Percentiles rank a stretch among this genome's conserved stretches.
phyloP scores from a whole-genome alignment of 2,113 vertebrate species.

The Chitala chitala region DNA sequence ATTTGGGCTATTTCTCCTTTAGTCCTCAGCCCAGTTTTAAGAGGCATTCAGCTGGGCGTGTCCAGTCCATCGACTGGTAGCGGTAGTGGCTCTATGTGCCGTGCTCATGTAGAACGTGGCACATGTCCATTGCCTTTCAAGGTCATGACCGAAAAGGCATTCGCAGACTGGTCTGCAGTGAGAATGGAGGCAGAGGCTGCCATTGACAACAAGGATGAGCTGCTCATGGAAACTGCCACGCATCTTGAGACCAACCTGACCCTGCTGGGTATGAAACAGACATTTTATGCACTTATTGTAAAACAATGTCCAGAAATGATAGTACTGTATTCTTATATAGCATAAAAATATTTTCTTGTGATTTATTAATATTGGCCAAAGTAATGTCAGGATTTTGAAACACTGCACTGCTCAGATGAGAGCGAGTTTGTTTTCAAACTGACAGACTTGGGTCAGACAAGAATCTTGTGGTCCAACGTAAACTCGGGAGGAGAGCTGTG shows the following conservation, averaged over 20 bases:
- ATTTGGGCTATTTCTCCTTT: neutral
- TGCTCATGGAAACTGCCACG: constrained; percentile 67
- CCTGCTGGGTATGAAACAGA: constrained; percentile 64
- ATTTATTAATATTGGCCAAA: neutral
- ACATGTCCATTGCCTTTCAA: constrained; percentile 38
- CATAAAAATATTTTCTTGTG: neutral
- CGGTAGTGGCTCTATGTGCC: neutral
- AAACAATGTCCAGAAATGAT: too few species aligned
- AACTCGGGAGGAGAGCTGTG: neutral
- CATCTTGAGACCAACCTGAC: constrained; percentile 72
- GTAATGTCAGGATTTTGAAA: neutral
- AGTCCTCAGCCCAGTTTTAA: too few species aligned
- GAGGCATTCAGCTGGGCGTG: too few species aligned
- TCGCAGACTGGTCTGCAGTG: constrained; percentile 70
- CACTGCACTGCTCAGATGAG: neutral
- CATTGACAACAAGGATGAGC: constrained; percentile 70
- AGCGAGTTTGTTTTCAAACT: neutral
- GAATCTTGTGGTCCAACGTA: neutral
- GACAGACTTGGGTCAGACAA: neutral
- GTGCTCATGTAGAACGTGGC: neutral
- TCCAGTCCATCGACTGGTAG: too few species aligned
- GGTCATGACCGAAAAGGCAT: constrained; percentile 75
- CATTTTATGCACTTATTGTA: too few species aligned
- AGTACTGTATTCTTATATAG: neutral
- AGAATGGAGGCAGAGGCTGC: constrained; percentile 74